A percentile compares a stretch with the other conserved stretches of the same genome.
These are phyloP conservation scores for Otus scops DNA, from an alignment of 2,797 vertebrate species.

Conservation along the genomic window DNA sequence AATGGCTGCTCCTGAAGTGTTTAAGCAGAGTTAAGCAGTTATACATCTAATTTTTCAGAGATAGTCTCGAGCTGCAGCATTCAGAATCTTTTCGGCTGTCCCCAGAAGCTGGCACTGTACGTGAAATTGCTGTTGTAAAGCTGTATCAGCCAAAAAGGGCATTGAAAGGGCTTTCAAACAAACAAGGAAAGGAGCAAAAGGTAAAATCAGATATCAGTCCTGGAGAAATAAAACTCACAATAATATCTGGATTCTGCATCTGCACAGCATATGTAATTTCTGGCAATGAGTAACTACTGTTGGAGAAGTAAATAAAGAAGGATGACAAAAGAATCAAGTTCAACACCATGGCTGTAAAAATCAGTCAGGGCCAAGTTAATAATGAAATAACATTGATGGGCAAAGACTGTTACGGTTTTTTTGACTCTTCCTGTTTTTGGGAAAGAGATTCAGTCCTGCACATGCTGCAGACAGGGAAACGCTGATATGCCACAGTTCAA, in stretches of 20 bases:
- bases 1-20: neutral
- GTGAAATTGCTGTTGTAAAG: neutral
- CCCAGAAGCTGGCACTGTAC: neutral
- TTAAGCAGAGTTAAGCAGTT: neutral
- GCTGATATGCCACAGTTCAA: neutral
- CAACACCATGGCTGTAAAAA: neutral
- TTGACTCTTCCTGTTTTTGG: neutral
- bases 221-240: constrained; percentile 15
- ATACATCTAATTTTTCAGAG: neutral
- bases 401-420: neutral
- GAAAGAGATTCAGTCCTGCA: neutral
- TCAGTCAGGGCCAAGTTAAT: constrained; percentile 21
- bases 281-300: constrained; percentile 34
- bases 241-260: constrained; percentile 52
- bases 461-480: neutral
- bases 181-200: neutral
- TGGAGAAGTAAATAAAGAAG: constrained; percentile 35
- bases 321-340: constrained; percentile 36
- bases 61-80: neutral
- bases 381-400: neutral
- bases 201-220: constrained; percentile 11
- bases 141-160: neutral
- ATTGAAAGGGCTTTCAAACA: neutral
- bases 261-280: constrained; percentile 58
- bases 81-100: neutral